phyloP scores from a whole-genome alignment of 1,140 invertebrate species.

The Caenorhabditis tropicalis region DNA sequence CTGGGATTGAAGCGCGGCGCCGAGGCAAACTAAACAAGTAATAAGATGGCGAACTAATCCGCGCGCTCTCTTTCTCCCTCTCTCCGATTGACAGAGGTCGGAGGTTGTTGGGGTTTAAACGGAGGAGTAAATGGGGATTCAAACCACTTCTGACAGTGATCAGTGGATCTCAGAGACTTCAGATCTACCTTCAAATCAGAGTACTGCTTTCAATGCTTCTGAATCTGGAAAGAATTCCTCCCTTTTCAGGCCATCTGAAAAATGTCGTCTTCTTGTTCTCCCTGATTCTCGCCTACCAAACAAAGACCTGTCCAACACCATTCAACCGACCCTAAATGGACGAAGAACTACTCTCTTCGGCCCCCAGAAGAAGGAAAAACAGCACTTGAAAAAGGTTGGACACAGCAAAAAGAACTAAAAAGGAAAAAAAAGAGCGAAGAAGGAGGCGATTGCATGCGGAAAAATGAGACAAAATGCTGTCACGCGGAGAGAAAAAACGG shows the following conservation, averaged over 20 bases:
- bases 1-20: background rate
- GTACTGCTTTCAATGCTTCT: too few relatives aligned
- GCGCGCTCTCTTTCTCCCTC: background rate
- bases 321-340: too few relatives aligned
- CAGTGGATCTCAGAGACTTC: too few relatives aligned
- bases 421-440: background rate
- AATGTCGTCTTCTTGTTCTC: background rate
- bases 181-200: too few relatives aligned
- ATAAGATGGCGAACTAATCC: conserved; percentile 36
- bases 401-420: background rate
- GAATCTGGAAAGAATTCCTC: background rate
- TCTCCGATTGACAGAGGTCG: background rate
- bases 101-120: background rate
- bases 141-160: background rate
- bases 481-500: background rate
- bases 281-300: background rate
- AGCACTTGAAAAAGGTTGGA: conserved; percentile 11
- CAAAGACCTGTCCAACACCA: background rate
- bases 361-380: background rate
- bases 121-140: background rate
- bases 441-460: conserved; percentile 13
- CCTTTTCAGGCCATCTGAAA: too few relatives aligned
- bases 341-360: background rate
- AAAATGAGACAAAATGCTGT: background rate
- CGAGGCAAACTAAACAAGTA: conserved; percentile 33